phyloP scores from a whole-genome alignment of 2,113 vertebrate species.

The Mastomys coucha region DNA sequence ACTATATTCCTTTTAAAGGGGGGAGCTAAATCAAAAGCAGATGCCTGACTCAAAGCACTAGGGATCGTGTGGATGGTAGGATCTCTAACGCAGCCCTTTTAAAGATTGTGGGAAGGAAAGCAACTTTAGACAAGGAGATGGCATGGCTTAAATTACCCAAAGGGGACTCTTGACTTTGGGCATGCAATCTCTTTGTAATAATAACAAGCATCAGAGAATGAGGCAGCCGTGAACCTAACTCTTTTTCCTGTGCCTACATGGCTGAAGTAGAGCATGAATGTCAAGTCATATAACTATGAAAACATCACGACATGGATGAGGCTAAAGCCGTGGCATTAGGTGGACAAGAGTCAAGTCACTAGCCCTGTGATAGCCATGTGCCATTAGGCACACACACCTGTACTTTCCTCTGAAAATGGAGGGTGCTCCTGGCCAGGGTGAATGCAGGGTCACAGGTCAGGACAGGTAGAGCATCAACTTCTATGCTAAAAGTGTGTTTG shows the following conservation, averaged over 20 bases:
- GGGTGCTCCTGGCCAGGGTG: not conserved
- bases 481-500: not conserved
- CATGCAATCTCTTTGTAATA: not conserved
- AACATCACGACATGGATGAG: not conserved
- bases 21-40: not conserved
- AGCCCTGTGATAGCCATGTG: not conserved
- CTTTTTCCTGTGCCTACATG: not conserved
- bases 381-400: not conserved
- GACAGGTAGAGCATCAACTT: fast-evolving
- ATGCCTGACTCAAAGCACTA: not conserved
- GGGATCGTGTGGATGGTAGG: not conserved
- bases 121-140: not conserved
- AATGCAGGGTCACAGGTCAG: not conserved
- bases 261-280: not conserved
- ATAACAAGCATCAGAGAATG: not conserved
- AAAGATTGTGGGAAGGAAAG: not conserved
- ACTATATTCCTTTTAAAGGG: slow-evolving; percentile 10
- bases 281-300: not conserved
- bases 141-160: not conserved
- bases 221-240: not conserved
- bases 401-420: not conserved
- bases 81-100: not conserved
- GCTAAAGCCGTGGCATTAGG: not conserved
- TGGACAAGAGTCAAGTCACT: not conserved
- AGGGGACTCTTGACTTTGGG: not conserved